Conservation (phyloP, 2,797 vertebrate genomes). For the Champsocephalus gunnari region DNA sequence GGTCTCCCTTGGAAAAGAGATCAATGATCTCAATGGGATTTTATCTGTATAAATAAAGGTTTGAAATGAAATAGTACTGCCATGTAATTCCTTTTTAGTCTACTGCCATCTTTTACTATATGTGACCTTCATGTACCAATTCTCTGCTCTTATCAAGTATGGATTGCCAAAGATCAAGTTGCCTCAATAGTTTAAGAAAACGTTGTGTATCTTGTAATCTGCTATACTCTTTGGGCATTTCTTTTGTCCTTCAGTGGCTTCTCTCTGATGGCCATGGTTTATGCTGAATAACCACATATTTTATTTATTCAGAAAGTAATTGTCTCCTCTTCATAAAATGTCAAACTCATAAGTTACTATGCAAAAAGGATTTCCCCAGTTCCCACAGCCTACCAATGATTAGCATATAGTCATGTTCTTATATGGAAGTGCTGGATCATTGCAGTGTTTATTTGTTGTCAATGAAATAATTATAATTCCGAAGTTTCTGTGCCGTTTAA, state of each 20-base stretch:
- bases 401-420: conserved; percentile 3
- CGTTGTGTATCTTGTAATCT: conserved; percentile 17
- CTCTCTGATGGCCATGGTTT: neutral
- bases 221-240: conserved; percentile 4
- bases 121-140: neutral
- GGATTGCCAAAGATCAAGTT: conserved; percentile 18
- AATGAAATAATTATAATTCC: conserved; percentile 11
- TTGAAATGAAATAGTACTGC: neutral
- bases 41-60: no score
- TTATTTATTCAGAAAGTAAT: conserved; percentile 14
- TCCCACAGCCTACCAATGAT: neutral
- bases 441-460: conserved; percentile 14
- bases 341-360: conserved; percentile 15
- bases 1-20: no score
- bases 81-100: neutral
- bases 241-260: neutral
- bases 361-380: conserved; percentile 7
- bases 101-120: neutral
- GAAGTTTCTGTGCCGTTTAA: conserved; percentile 17
- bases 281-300: conserved; percentile 8
- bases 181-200: conserved; percentile 26
- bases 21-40: no score
- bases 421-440: neutral
- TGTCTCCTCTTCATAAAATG: conserved; percentile 15
- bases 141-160: neutral